Base-by-base conservation (phyloP, 2,113 vertebrate genomes). In the Diadophis punctatus region DNA sequence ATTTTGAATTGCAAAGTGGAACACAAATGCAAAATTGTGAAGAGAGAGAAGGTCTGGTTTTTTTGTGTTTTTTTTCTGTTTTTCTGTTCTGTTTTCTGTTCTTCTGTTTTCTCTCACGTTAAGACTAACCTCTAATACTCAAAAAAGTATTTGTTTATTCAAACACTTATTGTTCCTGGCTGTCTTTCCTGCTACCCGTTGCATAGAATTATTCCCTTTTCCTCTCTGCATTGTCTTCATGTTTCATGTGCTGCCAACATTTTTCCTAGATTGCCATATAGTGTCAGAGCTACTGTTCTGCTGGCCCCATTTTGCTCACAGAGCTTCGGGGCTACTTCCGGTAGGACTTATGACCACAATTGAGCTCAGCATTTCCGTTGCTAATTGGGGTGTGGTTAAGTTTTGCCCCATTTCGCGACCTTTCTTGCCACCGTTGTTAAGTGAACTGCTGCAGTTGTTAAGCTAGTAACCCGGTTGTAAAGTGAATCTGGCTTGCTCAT, bases 151-250 rank as follows among this genome's bases (percentile, higher is more conserved):
- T 22, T 80, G 34, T 43, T 80, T 80, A 22, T 43, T 80, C 74
- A 80, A 80, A 80, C 18, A 23, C 95, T 96, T 95, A 96, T 96
- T 96, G 90, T 95, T 95, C 89, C 97, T 94, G 94, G 87, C 93
- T 95, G 94, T 95, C 96, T 96, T 97, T 97, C 94, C 96, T 96
- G 95, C 92, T 92, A 93, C 91, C n/a, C 93, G 56, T 87, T 96
- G 93, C 92, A 95, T 95, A 95, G 95, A 95, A 96, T 96, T 92
- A 95, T 96, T 94, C 93, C 87, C 87, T 95, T 96, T 96, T 94
- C 91, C 95, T 95, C 96, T 96, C 96, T 48, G 94, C 93, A 94
- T 95, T 92, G 91, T 94, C 95, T 80, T 88, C 93, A 96, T 95
- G 93, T 94, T 96, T 95, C 95, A 94, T 95, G 93, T 94, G 94